Evolutionary conservation across 2,797 vertebrate species (phyloP).

Genomic region (Gastrophryne carolinensis): DNA sequence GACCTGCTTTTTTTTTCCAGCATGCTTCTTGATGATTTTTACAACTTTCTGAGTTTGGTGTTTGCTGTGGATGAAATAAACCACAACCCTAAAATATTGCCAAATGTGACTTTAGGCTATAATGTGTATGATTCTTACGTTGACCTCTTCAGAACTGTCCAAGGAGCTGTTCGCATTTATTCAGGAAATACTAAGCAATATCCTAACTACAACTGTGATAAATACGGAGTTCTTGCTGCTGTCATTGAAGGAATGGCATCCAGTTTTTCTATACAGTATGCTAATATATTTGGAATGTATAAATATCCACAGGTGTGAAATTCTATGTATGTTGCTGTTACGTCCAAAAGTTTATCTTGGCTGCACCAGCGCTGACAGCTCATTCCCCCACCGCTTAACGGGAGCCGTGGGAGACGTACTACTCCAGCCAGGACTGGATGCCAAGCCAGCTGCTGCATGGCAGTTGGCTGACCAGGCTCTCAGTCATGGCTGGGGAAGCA

Average conservation of each 20-base stretch:
- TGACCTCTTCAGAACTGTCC: conserved; percentile 44
- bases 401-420: too few species aligned
- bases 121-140: conserved; percentile 44
- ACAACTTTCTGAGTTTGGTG: conserved; percentile 43
- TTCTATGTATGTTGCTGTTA: too few species aligned
- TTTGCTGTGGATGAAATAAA: conserved; percentile 50
- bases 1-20: conserved; percentile 27
- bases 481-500: too few species aligned
- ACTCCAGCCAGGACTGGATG: too few species aligned
- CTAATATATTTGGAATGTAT: conserved; percentile 46
- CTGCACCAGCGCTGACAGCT: too few species aligned
- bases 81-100: conserved; percentile 25
- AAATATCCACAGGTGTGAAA: conserved; percentile 36
- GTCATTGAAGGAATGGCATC: conserved; percentile 43
- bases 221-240: conserved; percentile 29
- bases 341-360: too few species aligned
- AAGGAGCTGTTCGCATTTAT: conserved; percentile 41
- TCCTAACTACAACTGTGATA: conserved; percentile 45
- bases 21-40: conserved; percentile 45
- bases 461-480: too few species aligned
- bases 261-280: conserved; percentile 39
- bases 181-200: conserved; percentile 39
- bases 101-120: conserved; percentile 44
- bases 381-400: too few species aligned
- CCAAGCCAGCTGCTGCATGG: too few species aligned